Evolutionary conservation across 2,888 invertebrate species (phyloP), one percentile per base, ranked within the genome.

Genomic region (Lasioglossum leucozonium): DNA sequence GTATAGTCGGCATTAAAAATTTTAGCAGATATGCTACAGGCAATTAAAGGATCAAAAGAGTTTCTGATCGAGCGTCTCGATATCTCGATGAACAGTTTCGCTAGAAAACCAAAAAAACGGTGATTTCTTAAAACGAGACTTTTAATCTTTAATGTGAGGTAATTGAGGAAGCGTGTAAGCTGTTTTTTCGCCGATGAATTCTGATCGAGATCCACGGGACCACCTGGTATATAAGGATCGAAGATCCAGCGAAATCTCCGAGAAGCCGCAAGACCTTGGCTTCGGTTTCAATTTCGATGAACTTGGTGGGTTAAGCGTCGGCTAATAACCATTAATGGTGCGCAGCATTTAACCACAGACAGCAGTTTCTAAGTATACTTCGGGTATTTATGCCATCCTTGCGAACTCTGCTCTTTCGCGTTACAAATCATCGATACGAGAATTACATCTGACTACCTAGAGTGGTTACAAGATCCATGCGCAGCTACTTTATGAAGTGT

Each of bases 261-360:
- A 1, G 67, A 67, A 67, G 37, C 37, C 67, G 8, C 37, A 30
- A 34, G 30, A 37, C 22, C 37, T 37, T 67, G 22, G 34, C 37
- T 37, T 37, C 37, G 67, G 34, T 67, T 37, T 67, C 37, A 67
- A 67, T 67, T 67, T 67, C 67, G 37, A 67, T 37, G 67, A 67
- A 67, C 67, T 37, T 34, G 11, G 0, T 8, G 34, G 18, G 65
- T 65, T 65, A 67, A 67, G 10, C 18, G 37, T 37, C 22, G 37
- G 37, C 37, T 67, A 67, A 67, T 37, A 67, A 67, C 37, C 67
- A 37, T 67, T 67, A 37, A 67, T 67, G 34, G 30, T 37, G 18
- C 30, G 65, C 3, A 65, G 10, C 37, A 37, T 22, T 67, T 67
- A 67, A 67, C 22, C 16, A 40, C 67, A 37, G 65, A 22, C 65